Evolutionary conservation across 2,113 vertebrate genomes (phyloP), one percentile per base, ranked within the genome.

Genomic region (Onychostruthus taczanowskii): DNA sequence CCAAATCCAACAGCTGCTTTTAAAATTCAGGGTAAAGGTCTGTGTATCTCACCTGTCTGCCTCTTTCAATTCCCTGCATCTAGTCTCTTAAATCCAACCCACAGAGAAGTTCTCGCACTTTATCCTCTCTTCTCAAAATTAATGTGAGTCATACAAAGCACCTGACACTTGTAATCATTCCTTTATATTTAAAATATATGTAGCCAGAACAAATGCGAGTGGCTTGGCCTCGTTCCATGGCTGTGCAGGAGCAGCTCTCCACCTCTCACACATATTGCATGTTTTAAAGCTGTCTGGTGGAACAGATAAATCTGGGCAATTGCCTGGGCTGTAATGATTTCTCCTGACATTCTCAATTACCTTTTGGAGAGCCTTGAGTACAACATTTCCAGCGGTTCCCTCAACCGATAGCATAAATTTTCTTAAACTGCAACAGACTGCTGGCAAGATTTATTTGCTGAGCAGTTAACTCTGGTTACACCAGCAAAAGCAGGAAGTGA

Each of bases 311-410:
- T 96, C 93, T 87, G 41, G 37, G 82, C 72, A 82, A 58, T 72
- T 59, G 39, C 61, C 27, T 75, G 77, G 63, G 95, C 93, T 81
- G 47, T 92, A 94, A 96, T 96, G 95, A 97, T 96, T 95, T 49
- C 19, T 95, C 93, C 94, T 97, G 96, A 97, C 94, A 96, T 89
- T 96, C 94, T 90, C 96, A 97, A 96, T 97, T 97, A 96, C 84
- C 26, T 92, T 97, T 93, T 97, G 87, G 96, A 97, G 87, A 96
- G 90, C 83, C 92, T 81, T 75, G 64, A 87, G 95, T 95, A 93
- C 90, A 96, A 76, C 88, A 69, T 93, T 91, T 89, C 72, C 75
- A 93, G 79, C 67, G 91, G 94, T 90, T 95, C 84, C 92, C 91
- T 96, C 94, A 95, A 91, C 66, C 7, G 33, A 56, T 11, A 84